These are phyloP conservation scores for Falco naumanni DNA, from an alignment of 2,797 vertebrate genomes.

Conservation along the genomic window DNA sequence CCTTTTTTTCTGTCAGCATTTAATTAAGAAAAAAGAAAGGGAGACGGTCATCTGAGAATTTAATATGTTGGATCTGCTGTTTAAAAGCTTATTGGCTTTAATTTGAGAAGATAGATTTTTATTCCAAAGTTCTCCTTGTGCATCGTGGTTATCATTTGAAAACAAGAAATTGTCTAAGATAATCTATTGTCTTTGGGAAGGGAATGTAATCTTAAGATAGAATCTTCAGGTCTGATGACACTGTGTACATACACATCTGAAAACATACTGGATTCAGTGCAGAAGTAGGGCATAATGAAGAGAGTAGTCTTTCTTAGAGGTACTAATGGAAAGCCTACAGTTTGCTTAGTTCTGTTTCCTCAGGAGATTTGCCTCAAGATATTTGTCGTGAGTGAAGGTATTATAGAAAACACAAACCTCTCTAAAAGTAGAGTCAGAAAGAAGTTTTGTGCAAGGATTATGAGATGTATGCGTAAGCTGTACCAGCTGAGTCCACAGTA, in stretches of 20 bases:
- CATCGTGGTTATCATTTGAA: neutral
- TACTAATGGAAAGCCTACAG: neutral
- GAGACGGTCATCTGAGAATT: neutral
- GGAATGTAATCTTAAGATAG: neutral
- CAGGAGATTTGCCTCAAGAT: neutral
- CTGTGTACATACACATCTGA: neutral
- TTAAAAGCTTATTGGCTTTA: neutral
- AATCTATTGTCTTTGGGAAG: neutral
- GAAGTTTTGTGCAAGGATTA: neutral
- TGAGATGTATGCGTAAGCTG: neutral
- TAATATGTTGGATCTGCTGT: neutral
- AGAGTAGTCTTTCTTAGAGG: neutral
- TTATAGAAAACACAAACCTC: neutral
- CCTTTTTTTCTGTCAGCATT: neutral
- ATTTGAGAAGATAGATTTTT: neutral
- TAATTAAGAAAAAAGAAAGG: neutral
- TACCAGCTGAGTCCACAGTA: neutral
- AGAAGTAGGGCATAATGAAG: neutral
- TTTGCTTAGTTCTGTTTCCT: neutral
- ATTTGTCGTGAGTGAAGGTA: neutral
- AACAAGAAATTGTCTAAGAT: neutral
- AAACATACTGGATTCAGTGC: neutral
- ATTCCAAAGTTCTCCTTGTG: neutral
- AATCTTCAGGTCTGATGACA: neutral
- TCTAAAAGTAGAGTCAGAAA: neutral